Evolutionary conservation across 2,113 vertebrate species (phyloP), one percentile per base, ranked within the genome.

Genomic region (Leptosomus discolor): DNA sequence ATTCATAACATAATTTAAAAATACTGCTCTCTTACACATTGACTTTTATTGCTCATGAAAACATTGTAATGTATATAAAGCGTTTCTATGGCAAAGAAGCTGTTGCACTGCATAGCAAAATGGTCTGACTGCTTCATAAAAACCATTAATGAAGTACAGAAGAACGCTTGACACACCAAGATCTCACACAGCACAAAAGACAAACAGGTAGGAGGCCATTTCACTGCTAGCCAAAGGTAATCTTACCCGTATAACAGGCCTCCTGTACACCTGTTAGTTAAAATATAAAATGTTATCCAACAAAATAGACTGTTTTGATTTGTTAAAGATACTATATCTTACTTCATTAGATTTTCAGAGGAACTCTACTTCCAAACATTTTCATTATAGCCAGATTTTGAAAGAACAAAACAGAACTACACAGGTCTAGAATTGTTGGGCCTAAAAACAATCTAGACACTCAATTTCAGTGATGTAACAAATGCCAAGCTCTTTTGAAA

Each of bases 201-300:
- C 97, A 98, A 96, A 98, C 97, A 97, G 97, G 96, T 70, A 97
- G 91, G 97, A 98, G 97, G 98, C 97, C 78, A 92, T 96, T 93
- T 93, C 88, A 97, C 95, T 60, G 78, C 94, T 97, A 98, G 97
- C 97, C 97, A 83, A 94, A 97, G 61, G 95, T 46, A 96, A 96
- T 95, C 99, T 99, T 99, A 99, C 99, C 99, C 98, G 98, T 80
- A 97, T 86, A 95, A 98, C 98, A 92, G 98, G 98, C 97, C 98
- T 98, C 98, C 98, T 99, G 98, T 97, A 98, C 82, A 98, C 98
- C 99, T 99, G 99, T 98, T 76, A 98, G 98, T 99, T 98, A 98
- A 98, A 99, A 99, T 97, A 98, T 91, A 98, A 94, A 96, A 98
- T 58, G 98, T 98, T 97, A 97, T 97, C 92, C 96, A 95, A 78